These are phyloP conservation scores for Microctenopoma steveboyesi DNA, from an alignment of 2,797 vertebrate genomes.

Conservation along the genomic window DNA sequence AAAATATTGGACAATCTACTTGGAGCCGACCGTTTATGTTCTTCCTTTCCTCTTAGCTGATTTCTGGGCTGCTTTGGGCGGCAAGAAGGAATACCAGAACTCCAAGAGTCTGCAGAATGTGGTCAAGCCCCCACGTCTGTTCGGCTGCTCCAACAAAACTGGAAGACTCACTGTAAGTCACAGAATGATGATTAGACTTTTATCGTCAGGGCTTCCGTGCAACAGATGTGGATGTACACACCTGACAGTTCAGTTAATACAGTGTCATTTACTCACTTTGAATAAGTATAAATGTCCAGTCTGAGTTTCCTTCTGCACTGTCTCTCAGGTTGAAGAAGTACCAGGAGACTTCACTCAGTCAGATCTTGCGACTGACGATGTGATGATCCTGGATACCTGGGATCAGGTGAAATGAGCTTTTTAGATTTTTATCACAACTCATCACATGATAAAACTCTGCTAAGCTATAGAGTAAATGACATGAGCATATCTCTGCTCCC, in stretches of 20 bases:
- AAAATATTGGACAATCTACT: background rate
- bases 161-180: slow-evolving; percentile 81
- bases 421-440: too few species aligned
- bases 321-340: slow-evolving; percentile 83
- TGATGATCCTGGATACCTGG: slow-evolving; percentile 86
- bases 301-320: slow-evolving; percentile 11
- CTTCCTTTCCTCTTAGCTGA: slow-evolving; percentile 59
- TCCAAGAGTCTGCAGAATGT: slow-evolving; percentile 76
- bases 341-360: slow-evolving; percentile 86
- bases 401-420: slow-evolving; percentile 76
- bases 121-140: slow-evolving; percentile 79
- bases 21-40: slow-evolving; percentile 9
- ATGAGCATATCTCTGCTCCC: slow-evolving; percentile 19
- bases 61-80: slow-evolving; percentile 84
- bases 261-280: background rate
- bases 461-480: slow-evolving; percentile 6
- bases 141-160: slow-evolving; percentile 87
- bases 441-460: background rate
- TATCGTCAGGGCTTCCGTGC: background rate
- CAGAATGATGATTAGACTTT: background rate
- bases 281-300: background rate
- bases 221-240: background rate
- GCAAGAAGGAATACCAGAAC: slow-evolving; percentile 85
- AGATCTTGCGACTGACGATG: slow-evolving; percentile 86
- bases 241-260: background rate